Evolutionary conservation across 2,113 vertebrate genomes (phyloP), one percentile per base, ranked within the genome.

Genomic region (Symphodus melops): DNA sequence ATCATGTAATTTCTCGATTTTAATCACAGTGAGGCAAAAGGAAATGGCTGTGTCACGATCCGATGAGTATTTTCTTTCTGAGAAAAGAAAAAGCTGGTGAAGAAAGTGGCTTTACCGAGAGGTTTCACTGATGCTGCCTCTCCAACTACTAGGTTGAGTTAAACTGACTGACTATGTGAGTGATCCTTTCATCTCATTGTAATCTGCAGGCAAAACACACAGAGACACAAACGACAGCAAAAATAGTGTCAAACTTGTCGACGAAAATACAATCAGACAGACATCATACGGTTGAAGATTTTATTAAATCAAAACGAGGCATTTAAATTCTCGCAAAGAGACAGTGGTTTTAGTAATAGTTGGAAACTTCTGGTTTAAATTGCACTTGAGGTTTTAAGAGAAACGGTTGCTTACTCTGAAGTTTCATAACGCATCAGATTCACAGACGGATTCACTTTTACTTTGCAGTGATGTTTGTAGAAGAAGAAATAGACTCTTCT

Each of bases 1-100:
- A 14, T 13, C 42, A 48, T 33, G n/a, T n/a, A n/a, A n/a, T n/a
- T 90, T 92, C 68, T 92, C 84, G 9, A 70, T 91, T 92, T 85
- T 71, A 46, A 77, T 91, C 89, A 61, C 61, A 62, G 49, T 7
- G 54, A 46, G 37, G 19, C 4, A 16, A 3, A 19, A 19, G 58
- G 42, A 82, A 88, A 82, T 55, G 37, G 16, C 54, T 49, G 8
- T 69, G 69, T 71, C 68, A 52, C 39, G 58, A 75, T 58, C 28
- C n/a, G n/a, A 59, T 44, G 1, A 17, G 44, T 51, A 7, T 17
- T 69, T 57, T 77, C 48, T 60, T 76, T 72, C 20, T 82, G 80
- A 39, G 63, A 90, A 86, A 70, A 90, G 85, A 70, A 48, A 46
- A 44, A 14, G 25, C 28, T 75, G n/a, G 54, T 82, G 48, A 79